Conservation (phyloP, 2,888 invertebrate species). For the Dioctria rufipes region DNA sequence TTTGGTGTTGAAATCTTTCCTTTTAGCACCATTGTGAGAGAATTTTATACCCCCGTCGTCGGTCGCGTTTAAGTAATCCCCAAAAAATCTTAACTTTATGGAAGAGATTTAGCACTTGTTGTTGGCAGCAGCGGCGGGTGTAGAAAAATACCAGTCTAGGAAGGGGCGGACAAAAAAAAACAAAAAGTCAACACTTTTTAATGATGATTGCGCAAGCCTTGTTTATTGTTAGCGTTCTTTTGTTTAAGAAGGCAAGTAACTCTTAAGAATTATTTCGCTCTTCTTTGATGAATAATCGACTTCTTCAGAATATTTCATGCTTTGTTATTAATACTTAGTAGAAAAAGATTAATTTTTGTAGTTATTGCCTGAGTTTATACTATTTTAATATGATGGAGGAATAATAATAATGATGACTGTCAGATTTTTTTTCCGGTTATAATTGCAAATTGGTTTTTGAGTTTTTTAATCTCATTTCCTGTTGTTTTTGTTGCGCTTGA, state of each 20-base stretch:
- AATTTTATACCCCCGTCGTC: background rate
- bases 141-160: background rate
- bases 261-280: background rate
- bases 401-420: slow-evolving; percentile 1
- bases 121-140: background rate
- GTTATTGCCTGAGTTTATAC: background rate
- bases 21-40: slow-evolving; percentile 35
- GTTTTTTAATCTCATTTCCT: background rate
- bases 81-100: background rate
- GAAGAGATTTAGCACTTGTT: background rate
- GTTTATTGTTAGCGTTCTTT: background rate
- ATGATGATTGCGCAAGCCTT: background rate
- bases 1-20: background rate
- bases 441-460: background rate
- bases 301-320: background rate
- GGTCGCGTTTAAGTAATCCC: background rate
- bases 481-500: background rate
- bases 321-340: background rate
- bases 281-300: background rate
- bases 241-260: background rate
- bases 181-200: background rate
- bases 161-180: too few species aligned
- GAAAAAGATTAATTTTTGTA: background rate
- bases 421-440: background rate
- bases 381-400: background rate